These are phyloP conservation scores for Cardiocondyla obscurior DNA, from an alignment of 1,140 invertebrate genomes.

Conservation along the genomic window DNA sequence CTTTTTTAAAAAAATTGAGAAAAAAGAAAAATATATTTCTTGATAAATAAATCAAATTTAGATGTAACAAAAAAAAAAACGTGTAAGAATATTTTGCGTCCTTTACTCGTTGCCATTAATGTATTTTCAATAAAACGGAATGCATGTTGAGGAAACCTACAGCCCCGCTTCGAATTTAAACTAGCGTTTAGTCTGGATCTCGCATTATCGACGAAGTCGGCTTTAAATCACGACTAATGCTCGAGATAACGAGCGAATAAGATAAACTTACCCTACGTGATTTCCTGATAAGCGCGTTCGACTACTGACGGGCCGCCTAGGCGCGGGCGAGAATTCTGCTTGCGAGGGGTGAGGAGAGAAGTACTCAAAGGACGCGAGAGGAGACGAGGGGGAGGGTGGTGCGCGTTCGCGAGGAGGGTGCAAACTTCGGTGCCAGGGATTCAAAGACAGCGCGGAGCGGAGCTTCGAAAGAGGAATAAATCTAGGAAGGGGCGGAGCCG, in stretches of 20 bases:
- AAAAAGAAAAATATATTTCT: neutral
- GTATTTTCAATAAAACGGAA: slow-evolving; percentile 12
- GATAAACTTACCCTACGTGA: slow-evolving; percentile 67
- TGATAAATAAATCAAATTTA: too few species aligned
- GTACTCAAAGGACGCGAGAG: slow-evolving; percentile 32
- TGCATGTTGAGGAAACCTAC: neutral
- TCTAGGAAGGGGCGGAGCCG: slow-evolving; percentile 57
- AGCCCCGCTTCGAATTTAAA: slow-evolving; percentile 21
- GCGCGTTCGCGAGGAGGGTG: neutral
- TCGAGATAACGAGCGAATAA: slow-evolving; percentile 62
- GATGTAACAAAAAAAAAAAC: neutral
- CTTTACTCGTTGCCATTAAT: neutral
- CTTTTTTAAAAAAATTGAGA: neutral
- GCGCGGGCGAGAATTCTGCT: neutral
- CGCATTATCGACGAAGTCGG: slow-evolving; percentile 40
- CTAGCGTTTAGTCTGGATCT: slow-evolving; percentile 36
- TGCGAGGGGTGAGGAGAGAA: neutral
- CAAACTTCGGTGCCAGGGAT: slow-evolving; percentile 37
- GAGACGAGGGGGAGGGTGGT: slow-evolving; percentile 14
- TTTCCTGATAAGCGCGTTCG: slow-evolving; percentile 75
- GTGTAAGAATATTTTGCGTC: neutral
- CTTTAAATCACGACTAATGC: slow-evolving; percentile 62
- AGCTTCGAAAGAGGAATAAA: slow-evolving; percentile 64
- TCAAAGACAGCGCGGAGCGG: slow-evolving; percentile 25
- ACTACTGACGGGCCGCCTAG: slow-evolving; percentile 61